These are phyloP conservation scores for Pycnonotus jocosus DNA, from an alignment of 2,113 vertebrate species.

Conservation along the genomic window DNA sequence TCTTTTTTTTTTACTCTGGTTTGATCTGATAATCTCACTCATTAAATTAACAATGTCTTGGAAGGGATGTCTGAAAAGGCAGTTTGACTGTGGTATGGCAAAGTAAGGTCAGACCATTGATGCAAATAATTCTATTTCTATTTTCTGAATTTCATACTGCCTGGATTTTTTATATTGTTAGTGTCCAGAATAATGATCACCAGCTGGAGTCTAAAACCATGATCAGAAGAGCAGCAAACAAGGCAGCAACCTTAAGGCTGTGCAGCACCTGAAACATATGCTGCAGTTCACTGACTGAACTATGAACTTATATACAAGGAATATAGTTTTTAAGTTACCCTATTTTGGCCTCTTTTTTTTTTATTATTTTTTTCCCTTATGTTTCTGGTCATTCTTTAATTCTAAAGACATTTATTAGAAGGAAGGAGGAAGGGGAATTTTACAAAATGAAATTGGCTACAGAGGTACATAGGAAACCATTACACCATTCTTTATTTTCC, in stretches of 20 bases:
- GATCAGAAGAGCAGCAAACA: conserved; percentile 1
- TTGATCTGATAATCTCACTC: neutral
- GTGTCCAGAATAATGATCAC: conserved; percentile 14
- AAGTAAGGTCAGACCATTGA: neutral
- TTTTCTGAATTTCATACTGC: conserved; percentile 2
- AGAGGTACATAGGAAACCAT: neutral
- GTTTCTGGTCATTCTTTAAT: neutral
- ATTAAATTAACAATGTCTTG: neutral
- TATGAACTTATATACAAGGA: neutral
- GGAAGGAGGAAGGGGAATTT: too few relatives aligned
- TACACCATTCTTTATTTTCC: conserved; percentile 9
- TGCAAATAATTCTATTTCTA: neutral
- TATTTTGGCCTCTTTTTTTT: neutral
- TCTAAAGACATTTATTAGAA: neutral
- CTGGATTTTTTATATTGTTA: neutral
- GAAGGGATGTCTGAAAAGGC: neutral
- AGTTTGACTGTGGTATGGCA: neutral
- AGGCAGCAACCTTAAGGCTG: neutral
- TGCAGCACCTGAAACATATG: conserved; percentile 5
- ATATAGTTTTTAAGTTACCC: neutral
- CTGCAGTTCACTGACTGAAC: neutral
- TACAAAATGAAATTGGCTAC: neutral
- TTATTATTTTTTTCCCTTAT: too few relatives aligned
- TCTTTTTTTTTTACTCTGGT: neutral
- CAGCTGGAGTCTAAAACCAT: conserved; percentile 2